phyloP scores from a whole-genome alignment of 2,888 invertebrate genomes.

The Hypomecis punctinalis region DNA sequence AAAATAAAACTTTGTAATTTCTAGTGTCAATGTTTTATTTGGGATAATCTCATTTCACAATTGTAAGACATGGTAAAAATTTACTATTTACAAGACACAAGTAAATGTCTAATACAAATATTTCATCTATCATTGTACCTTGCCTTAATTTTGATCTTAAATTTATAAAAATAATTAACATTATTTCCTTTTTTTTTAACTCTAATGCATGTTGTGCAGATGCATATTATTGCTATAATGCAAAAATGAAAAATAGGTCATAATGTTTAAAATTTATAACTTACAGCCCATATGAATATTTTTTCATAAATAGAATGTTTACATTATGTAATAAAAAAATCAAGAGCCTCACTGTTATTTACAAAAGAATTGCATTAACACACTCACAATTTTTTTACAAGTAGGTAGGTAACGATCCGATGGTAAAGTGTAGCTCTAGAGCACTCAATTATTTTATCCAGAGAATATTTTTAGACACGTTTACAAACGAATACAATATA shows the following conservation, averaged over 20 bases:
- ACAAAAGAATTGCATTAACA: conserved; percentile 47
- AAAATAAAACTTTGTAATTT: conserved; percentile 38
- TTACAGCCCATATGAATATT: conserved; percentile 35
- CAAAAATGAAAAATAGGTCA: conserved; percentile 38
- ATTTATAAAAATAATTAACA: conserved; percentile 81
- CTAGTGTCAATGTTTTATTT: conserved; percentile 79
- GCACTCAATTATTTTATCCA: too few relatives aligned
- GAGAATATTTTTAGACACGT: too few relatives aligned
- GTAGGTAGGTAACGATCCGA: too few relatives aligned
- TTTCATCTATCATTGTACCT: conserved; percentile 79
- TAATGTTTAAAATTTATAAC: conserved; percentile 29
- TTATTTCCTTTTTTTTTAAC: conserved; percentile 64
- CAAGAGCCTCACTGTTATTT: conserved; percentile 55
- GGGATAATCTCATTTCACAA: conserved; percentile 83
- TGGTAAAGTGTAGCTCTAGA: too few relatives aligned
- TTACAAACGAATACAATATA: too few relatives aligned
- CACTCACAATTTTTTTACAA: not conserved
- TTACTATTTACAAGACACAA: conserved; percentile 79
- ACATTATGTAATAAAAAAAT: conserved; percentile 38
- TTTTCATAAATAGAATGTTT: conserved; percentile 34
- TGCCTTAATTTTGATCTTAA: conserved; percentile 71
- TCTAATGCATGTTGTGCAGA: conserved; percentile 70
- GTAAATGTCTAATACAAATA: conserved; percentile 60
- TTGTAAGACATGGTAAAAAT: conserved; percentile 80
- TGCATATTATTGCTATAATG: conserved; percentile 44